phyloP scores from a whole-genome alignment of 2,113 vertebrate species.

The Felis catus region DNA sequence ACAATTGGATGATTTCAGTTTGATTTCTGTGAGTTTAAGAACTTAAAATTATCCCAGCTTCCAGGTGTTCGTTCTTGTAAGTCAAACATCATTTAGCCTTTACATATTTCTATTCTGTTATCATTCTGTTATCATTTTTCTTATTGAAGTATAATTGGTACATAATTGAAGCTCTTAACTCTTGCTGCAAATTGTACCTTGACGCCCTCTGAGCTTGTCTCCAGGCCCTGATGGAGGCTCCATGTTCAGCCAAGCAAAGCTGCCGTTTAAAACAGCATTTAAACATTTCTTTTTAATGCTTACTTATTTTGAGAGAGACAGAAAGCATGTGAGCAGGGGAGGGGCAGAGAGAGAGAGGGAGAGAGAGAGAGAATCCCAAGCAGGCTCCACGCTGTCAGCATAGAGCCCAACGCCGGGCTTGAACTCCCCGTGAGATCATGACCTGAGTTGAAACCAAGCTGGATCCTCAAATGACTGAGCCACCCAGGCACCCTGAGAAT shows the following conservation, averaged over 20 bases:
- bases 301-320: no score
- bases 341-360: no score
- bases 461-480: no score
- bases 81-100: neutral
- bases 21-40: neutral
- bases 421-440: no score
- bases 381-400: no score
- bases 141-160: neutral
- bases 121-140: neutral
- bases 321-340: no score
- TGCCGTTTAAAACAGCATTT: neutral
- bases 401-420: no score
- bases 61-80: neutral
- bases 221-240: neutral
- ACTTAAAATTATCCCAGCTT: neutral
- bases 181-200: neutral
- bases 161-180: neutral
- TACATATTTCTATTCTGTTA: neutral
- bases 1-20: neutral
- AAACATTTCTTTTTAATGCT: no score
- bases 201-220: neutral
- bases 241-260: neutral
- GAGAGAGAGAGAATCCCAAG: no score
- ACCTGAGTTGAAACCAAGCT: no score
- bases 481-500: rapidly evolving